Evolutionary conservation across 23 tunicate genomes (phyloP).

Genomic region (Clavelina lepadiformis): DNA sequence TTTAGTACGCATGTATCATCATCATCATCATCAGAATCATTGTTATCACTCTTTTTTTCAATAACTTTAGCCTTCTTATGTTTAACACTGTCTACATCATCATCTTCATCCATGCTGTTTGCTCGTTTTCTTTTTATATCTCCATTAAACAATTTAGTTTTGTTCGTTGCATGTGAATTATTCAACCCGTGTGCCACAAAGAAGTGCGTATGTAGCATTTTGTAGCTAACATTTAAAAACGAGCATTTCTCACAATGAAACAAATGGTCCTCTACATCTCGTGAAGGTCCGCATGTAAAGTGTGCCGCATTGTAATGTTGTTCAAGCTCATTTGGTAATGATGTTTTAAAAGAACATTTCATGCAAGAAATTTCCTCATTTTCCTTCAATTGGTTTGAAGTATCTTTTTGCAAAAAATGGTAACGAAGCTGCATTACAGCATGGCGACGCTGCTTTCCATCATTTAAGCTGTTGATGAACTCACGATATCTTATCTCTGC

Average conservation of each 20-base stretch:
- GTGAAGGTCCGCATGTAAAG: conserved; percentile 9
- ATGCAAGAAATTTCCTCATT: conserved; percentile 8
- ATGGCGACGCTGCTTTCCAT: conserved; percentile 1
- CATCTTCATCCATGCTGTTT: background rate
- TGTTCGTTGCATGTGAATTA: background rate
- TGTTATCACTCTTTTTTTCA: background rate
- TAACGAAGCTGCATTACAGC: conserved; percentile 6
- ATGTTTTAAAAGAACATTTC: background rate
- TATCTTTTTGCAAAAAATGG: background rate
- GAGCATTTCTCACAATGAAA: conserved; percentile 28
- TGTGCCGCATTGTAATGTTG: conserved; percentile 20
- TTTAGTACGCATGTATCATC: background rate
- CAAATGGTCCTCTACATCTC: conserved; percentile 1
- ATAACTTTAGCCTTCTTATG: background rate
- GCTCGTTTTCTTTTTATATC: too few species aligned
- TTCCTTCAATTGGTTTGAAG: background rate
- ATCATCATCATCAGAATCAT: background rate
- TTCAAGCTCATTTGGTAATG: conserved; percentile 1
- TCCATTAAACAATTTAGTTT: background rate
- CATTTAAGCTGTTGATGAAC: background rate
- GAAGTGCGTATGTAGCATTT: conserved; percentile 21
- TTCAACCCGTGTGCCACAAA: background rate
- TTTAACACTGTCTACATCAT: background rate
- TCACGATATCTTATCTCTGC: conserved; percentile 1
- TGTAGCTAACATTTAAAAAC: conserved; percentile 13